These are phyloP conservation scores for Drosophila sordidula DNA, from an alignment of 2,888 invertebrate genomes.

Conservation along the genomic window DNA sequence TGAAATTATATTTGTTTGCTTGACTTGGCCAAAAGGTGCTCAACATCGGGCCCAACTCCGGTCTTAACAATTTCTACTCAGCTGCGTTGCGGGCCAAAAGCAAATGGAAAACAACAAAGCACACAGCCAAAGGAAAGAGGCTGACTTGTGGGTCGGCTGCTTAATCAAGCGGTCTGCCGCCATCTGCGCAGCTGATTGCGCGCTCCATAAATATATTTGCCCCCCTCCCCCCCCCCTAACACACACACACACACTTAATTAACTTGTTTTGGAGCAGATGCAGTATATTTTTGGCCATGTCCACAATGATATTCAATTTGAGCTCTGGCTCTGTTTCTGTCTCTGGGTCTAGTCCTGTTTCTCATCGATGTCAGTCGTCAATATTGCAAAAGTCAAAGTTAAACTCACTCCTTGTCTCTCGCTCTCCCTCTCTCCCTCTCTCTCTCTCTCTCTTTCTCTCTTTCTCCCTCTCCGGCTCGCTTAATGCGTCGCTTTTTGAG, in stretches of 20 bases:
- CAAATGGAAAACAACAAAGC: slow-evolving; percentile 35
- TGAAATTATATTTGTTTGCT: slow-evolving; percentile 40
- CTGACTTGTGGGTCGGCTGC: slow-evolving; percentile 29
- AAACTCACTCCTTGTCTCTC: slow-evolving; percentile 17
- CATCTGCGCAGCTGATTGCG: slow-evolving; percentile 37
- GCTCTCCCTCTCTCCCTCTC: neutral
- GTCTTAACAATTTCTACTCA: neutral
- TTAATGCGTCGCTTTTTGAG: slow-evolving; percentile 22
- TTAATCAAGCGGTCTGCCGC: slow-evolving; percentile 60
- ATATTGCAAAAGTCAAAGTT: slow-evolving; percentile 47
- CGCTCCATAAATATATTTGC: slow-evolving; percentile 35
- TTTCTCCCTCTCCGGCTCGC: neutral
- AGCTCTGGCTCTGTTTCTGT: slow-evolving; percentile 13
- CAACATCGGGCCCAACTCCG: slow-evolving; percentile 6
- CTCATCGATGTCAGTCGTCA: slow-evolving; percentile 31
- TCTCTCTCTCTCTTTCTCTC: neutral
- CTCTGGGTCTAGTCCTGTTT: slow-evolving; percentile 9
- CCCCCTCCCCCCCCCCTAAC: no score
- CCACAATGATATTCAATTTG: slow-evolving; percentile 53
- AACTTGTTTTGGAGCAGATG: slow-evolving; percentile 39
- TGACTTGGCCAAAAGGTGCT: slow-evolving; percentile 44
- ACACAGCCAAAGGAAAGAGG: slow-evolving; percentile 15
- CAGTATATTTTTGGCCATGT: slow-evolving; percentile 31
- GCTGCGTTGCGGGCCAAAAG: slow-evolving; percentile 2
- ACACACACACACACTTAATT: slow-evolving; percentile 39